phyloP scores from a whole-genome alignment of 2,113 vertebrate species.

The Mus pahari region DNA sequence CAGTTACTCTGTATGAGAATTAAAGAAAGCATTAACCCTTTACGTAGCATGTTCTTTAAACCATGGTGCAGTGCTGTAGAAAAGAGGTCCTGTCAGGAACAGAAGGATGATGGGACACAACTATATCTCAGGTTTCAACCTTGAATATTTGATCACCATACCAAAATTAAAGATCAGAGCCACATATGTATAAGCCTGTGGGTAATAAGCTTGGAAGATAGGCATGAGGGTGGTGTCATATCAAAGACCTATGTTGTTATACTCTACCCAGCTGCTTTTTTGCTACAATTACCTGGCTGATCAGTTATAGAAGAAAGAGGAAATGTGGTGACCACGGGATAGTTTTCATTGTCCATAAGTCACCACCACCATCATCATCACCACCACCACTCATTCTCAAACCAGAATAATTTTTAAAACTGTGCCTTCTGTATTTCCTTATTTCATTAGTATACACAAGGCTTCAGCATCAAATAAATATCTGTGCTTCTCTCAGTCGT shows the following conservation, averaged over 20 bases:
- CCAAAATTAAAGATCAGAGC: not conserved
- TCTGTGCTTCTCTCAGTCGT: not conserved
- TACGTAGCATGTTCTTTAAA: not conserved
- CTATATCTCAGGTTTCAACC: not conserved
- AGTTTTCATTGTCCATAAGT: not conserved
- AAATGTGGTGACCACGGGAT: not conserved
- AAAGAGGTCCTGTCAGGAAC: not conserved
- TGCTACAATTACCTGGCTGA: not conserved
- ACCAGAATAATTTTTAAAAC: not conserved
- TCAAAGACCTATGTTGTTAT: not conserved
- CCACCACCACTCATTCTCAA: not conserved
- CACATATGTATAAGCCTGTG: not conserved
- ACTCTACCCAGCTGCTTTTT: not conserved
- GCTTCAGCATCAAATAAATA: not conserved
- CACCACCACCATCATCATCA: not conserved
- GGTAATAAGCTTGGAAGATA: accelerated
- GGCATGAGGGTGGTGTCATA: accelerated
- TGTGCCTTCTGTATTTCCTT: not conserved
- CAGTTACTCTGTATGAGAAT: not conserved
- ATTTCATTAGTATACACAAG: not conserved
- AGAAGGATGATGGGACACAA: not conserved
- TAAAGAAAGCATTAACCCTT: not conserved
- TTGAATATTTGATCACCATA: not conserved
- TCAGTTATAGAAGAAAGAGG: not conserved
- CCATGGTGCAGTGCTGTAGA: not conserved